These are phyloP conservation scores for Lutraria rhynchaena DNA, from an alignment of 1,140 invertebrate species.

Conservation along the genomic window DNA sequence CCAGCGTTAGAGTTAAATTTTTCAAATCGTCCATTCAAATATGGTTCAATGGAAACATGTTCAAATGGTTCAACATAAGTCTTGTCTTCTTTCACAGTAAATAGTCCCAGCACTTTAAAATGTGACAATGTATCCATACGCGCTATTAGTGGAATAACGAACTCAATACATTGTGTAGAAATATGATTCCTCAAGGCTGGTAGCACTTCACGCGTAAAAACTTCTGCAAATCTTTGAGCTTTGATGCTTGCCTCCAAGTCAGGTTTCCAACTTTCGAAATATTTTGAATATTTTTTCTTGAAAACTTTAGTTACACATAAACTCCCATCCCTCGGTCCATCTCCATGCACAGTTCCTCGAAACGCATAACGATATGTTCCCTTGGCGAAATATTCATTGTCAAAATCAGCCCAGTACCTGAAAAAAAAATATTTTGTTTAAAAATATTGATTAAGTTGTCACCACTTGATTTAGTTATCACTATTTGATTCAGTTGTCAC, in stretches of 20 bases:
- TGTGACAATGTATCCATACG: constrained; percentile 51
- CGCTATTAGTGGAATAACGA: constrained; percentile 52
- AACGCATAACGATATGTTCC: constrained; percentile 46
- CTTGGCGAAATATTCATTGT: constrained; percentile 51
- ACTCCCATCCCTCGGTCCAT: constrained; percentile 41
- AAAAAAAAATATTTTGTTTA: not conserved
- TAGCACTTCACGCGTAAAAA: constrained; percentile 25
- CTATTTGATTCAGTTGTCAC: too few relatives aligned
- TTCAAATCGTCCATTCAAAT: constrained; percentile 41
- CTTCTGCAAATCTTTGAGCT: constrained; percentile 37
- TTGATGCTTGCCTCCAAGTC: constrained; percentile 52
- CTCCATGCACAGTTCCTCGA: constrained; percentile 43
- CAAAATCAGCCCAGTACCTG: constrained; percentile 56
- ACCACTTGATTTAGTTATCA: too few relatives aligned
- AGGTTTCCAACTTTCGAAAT: constrained; percentile 47
- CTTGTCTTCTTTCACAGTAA: constrained; percentile 37
- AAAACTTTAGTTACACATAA: constrained; percentile 56
- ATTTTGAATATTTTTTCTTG: constrained; percentile 49
- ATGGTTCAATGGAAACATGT: constrained; percentile 54
- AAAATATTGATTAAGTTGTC: too few relatives aligned
- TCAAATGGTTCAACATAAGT: constrained; percentile 33
- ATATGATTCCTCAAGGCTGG: constrained; percentile 34
- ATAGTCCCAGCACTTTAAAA: constrained; percentile 48
- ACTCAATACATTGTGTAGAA: constrained; percentile 34
- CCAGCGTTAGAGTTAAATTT: constrained; percentile 60